Conservation (phyloP, 2,888 invertebrate species). For the Drosophila longiperda region DNA sequence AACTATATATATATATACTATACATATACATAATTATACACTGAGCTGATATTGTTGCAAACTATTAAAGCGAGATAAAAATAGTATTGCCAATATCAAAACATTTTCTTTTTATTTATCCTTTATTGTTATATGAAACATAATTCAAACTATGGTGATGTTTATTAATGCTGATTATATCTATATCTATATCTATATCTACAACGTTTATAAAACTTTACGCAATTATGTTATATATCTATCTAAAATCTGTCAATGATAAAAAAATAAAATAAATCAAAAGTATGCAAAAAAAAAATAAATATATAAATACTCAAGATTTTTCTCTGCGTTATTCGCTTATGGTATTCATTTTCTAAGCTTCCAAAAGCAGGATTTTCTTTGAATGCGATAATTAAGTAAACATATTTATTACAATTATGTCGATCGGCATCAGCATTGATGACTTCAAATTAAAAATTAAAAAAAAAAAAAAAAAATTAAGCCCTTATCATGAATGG, state of each 20-base stretch:
- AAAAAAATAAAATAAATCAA: slow-evolving; percentile 3
- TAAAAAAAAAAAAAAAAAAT: no score
- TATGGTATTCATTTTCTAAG: no score
- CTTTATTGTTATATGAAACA: slow-evolving; percentile 53
- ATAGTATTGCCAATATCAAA: slow-evolving; percentile 42
- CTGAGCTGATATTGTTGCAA: slow-evolving; percentile 56
- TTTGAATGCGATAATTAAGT: background rate
- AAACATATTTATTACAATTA: background rate
- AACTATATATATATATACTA: slow-evolving; percentile 10
- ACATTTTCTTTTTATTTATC: slow-evolving; percentile 48
- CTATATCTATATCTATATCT: slow-evolving; percentile 12
- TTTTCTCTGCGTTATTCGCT: background rate
- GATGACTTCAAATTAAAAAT: no score
- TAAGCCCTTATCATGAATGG: no score
- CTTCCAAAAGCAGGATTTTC: background rate
- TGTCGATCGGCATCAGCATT: no score
- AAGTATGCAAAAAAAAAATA: slow-evolving; percentile 7
- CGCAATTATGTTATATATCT: slow-evolving; percentile 18
- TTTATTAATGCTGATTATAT: slow-evolving; percentile 53
- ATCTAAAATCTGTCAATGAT: slow-evolving; percentile 6
- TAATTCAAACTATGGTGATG: slow-evolving; percentile 59
- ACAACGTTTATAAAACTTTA: slow-evolving; percentile 38
- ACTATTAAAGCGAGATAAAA: slow-evolving; percentile 34
- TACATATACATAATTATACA: slow-evolving; percentile 38
- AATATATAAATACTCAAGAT: background rate